Evolutionary conservation across 2,888 invertebrate species (phyloP), one percentile per base, ranked within the genome.

Genomic region (Apamea epomidion): DNA sequence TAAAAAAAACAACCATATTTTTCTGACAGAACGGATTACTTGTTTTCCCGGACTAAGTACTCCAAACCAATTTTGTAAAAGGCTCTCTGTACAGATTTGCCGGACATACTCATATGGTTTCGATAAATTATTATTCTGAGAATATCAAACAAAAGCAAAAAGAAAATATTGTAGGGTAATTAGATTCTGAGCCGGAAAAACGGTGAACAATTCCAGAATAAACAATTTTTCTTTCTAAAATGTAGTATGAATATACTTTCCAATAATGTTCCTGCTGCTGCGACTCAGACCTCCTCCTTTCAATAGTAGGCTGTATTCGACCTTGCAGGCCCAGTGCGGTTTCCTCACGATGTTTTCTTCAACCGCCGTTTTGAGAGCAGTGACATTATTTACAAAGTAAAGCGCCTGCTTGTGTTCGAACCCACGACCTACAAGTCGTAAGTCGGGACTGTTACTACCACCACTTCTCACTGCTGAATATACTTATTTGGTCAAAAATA

Each of bases 111-210:
- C 29, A 14, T 8, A 14, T 62, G n/a, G 14, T 10, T 51, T 74
- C 37, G 6, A 37, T 51, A 48, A 37, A 75, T 75, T 29, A 37
- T 21, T 73, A 32, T 62, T 73, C 21, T 10, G 10, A 74, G 74
- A 51, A 21, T 54, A 74, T 16, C 42, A 54, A 74, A 75, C 21
- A 51, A 54, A 74, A 37, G 5, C 8, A 37, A 29, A 29, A 14
- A 8, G 6, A 18, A 16, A 70, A 74, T 74, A 37, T 45, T 14
- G 5, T 21, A 21, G 3, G 8, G 32, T 48, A 45, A 25, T 25
- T 29, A 68, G 29, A 25, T 45, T 8, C 8, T 8, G n/a, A 42
- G 18, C 5, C 2, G 14, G 42, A 42, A 58, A 58, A 58, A 58
- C 58, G 25, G n/a, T n/a, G 10, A 58, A 21, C 18, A 6, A 51